phyloP scores from a whole-genome alignment of 2,797 vertebrate genomes.

The Pagetopsis macropterus region DNA sequence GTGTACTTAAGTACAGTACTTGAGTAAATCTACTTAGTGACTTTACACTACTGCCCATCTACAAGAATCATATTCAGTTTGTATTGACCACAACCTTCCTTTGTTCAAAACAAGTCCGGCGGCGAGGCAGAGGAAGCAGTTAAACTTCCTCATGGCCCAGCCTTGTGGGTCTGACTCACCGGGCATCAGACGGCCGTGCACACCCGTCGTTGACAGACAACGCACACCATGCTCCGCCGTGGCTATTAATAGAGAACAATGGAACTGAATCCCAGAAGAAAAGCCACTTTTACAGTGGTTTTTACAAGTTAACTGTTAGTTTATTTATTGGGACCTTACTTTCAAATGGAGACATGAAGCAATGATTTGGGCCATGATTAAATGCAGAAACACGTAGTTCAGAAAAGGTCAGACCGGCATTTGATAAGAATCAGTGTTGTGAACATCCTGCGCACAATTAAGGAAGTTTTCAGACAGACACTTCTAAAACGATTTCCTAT shows the following conservation, averaged over 20 bases:
- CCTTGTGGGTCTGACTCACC: constrained; percentile 78
- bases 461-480: constrained; percentile 43
- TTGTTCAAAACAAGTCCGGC: constrained; percentile 68
- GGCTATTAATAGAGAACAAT: constrained; percentile 71
- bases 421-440: background rate
- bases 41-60: no score
- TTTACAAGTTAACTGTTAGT: background rate
- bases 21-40: no score
- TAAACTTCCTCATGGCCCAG: constrained; percentile 71
- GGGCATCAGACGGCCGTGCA: constrained; percentile 49
- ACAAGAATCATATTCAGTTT: background rate
- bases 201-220: constrained; percentile 51
- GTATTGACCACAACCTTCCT: constrained; percentile 31
- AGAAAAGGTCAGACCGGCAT: background rate
- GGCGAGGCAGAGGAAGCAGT: constrained; percentile 70
- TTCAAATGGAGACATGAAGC: background rate
- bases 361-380: background rate
- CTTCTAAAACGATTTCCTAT: constrained; percentile 52
- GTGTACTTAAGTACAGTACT: no score
- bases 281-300: background rate
- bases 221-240: constrained; percentile 7
- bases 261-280: background rate
- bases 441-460: constrained; percentile 31
- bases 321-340: background rate
- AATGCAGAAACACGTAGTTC: background rate